A percentile compares a stretch with the other conserved stretches of the same genome.
Evolutionary conservation across 2,888 invertebrate genomes (phyloP).

Genomic region (Scelioninae gen. 2): DNA sequence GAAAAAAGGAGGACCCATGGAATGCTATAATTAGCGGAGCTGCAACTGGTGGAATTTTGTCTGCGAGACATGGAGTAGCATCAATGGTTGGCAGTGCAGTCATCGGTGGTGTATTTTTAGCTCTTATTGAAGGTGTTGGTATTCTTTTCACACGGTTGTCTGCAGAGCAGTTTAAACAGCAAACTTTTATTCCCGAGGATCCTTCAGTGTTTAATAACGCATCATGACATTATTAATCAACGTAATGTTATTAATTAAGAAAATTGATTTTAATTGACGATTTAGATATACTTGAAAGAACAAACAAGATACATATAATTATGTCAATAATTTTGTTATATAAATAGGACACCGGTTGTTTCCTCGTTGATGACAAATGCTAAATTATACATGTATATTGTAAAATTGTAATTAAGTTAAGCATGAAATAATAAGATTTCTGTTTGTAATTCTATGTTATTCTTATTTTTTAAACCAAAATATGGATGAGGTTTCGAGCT

Average conservation of each 20-base stretch:
- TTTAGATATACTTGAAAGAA: neutral
- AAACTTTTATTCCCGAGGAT: slow-evolving; percentile 85
- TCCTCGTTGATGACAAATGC: slow-evolving; percentile 11
- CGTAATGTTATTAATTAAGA: slow-evolving; percentile 59
- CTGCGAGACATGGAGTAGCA: slow-evolving; percentile 93
- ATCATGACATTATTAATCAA: slow-evolving; percentile 70
- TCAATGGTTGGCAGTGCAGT: slow-evolving; percentile 97
- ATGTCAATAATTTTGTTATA: slow-evolving; percentile 4
- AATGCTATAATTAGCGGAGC: slow-evolving; percentile 97
- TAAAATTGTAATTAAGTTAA: slow-evolving; percentile 28
- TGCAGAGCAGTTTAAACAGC: slow-evolving; percentile 94
- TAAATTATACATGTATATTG: slow-evolving; percentile 30
- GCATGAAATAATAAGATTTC: slow-evolving; percentile 32
- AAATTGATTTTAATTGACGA: neutral
- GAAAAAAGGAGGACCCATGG: slow-evolving; percentile 99
- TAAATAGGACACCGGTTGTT: slow-evolving; percentile 13
- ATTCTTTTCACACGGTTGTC: slow-evolving; percentile 94
- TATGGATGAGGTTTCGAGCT: no score
- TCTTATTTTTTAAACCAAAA: no score
- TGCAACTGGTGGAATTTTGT: slow-evolving; percentile 95
- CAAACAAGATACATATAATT: neutral
- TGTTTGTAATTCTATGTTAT: slow-evolving; percentile 20
- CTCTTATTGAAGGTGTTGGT: slow-evolving; percentile 97
- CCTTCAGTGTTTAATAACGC: slow-evolving; percentile 84
- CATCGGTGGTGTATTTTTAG: slow-evolving; percentile 95